Evolutionary conservation across 2,113 vertebrate genomes (phyloP), one percentile per base, ranked within the genome.

Genomic region (cattle (Bos taurus)): DNA sequence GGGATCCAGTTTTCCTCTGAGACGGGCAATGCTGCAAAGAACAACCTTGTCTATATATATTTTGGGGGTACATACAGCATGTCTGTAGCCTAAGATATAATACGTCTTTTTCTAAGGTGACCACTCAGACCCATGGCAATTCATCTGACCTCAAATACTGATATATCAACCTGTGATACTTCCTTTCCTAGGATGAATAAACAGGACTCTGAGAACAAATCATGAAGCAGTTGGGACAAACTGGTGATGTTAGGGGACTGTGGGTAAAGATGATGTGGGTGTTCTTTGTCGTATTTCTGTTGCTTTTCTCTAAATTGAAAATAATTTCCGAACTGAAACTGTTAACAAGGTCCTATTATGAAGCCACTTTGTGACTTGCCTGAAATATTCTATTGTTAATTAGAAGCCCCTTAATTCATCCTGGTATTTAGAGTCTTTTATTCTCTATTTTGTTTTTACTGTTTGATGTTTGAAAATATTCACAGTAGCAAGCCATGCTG

Each of bases 161-260:
- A n/a, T 62, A 6, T 36, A 13, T 48, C n/a, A 86, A 74, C 43
- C 71, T 93, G n/a, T 62, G 84, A 88, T 48, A 14, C 15, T 14
- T 96, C 90, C 36, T 89, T 93, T 50, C 52, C 92, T 83, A 10
- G n/a, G 88, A 11, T 88, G 46, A 96, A 52, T 92, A 95, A 81
- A 59, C 46, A 77, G 57, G 28, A 60, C 54, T 25, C 12, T 13
- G n/a, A 89, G 23, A 33, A 56, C 9, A 88, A 74, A 36, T 43
- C 84, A 30, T 85, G 46, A 89, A 74, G 52, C 17, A 86, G 64
- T 56, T 36, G 30, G 48, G 26, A 48, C 28, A 17, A 46, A 48
- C 36, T 86, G 19, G 43, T 64, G 83, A 30, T 54, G 28, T 54
- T 10, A 54, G 13, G 16, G 17, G 17, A 64, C 52, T 78, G 11